A percentile compares a stretch with the other conserved stretches of the same genome.
Conservation (phyloP, 1,140 invertebrate genomes). For the Radopholus similis region DNA sequence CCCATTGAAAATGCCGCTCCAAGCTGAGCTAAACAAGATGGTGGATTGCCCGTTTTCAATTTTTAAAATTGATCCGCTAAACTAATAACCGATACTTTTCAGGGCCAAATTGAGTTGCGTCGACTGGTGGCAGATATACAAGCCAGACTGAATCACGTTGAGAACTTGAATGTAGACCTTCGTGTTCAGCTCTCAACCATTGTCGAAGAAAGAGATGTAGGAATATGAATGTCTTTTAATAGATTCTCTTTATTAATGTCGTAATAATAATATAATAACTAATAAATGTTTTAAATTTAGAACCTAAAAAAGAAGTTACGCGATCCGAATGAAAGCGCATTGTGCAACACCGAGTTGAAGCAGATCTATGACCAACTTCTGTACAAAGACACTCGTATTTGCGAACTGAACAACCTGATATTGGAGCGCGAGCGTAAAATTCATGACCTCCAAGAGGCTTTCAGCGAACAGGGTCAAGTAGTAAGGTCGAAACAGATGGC, state of each 20-base stretch:
- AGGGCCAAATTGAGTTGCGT: slow-evolving; percentile 3
- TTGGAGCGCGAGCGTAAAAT: slow-evolving; percentile 63
- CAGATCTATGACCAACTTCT: slow-evolving; percentile 27
- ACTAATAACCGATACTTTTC: not conserved
- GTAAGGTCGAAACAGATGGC: slow-evolving; percentile 67
- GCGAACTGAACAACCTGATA: slow-evolving; percentile 64
- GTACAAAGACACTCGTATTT: slow-evolving; percentile 62
- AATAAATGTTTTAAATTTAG: slow-evolving; percentile 12
- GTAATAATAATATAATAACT: not conserved
- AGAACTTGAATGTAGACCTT: slow-evolving; percentile 24
- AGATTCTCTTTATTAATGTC: not conserved
- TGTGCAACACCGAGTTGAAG: slow-evolving; percentile 9
- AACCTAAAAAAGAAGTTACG: not conserved
- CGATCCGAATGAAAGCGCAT: too few relatives aligned
- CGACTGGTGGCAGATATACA: slow-evolving; percentile 3
- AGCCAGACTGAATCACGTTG: slow-evolving; percentile 8
- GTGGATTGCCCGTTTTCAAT: too few relatives aligned
- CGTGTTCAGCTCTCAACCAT: slow-evolving; percentile 15
- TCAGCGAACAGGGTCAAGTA: slow-evolving; percentile 76
- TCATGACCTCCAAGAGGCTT: slow-evolving; percentile 69
- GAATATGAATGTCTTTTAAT: not conserved
- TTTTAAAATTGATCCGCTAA: too few relatives aligned
- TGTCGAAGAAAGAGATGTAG: slow-evolving; percentile 11
- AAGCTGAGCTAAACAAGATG: too few relatives aligned
- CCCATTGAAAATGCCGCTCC: too few relatives aligned